Evolutionary conservation across 2,797 vertebrate genomes (phyloP), one percentile per base, ranked within the genome.

Genomic region (Cryptoprocta ferox): DNA sequence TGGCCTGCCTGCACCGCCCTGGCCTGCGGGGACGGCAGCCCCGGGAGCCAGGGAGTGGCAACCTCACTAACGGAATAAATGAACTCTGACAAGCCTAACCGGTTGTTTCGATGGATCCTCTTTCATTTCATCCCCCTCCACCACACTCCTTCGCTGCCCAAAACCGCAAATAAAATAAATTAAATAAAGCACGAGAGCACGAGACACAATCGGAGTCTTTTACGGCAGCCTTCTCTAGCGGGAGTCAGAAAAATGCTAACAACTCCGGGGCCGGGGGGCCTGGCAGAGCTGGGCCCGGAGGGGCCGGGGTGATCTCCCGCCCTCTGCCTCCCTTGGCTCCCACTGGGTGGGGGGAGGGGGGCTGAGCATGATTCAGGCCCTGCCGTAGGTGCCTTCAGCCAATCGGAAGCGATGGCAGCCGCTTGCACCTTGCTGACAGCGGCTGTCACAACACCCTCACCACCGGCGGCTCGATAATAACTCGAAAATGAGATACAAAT

Each of bases 371-470:
- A 82, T 80, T 97, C 97, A 45, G 91, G 1, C 78, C 6, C 91
- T 48, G 32, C 97, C 94, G 94, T 71, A 73, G 97, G 98, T 94
- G 98, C 95, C 98, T 91, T 90, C 91, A 78, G 95, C 97, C 76
- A 59, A 96, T 96, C 68, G 88, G 89, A 97, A 97, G 97, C 92
- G 98, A 94, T 92, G 97, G 96, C 97, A 98, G 98, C 63, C 2
- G 3, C 97, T 91, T 84, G 95, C 90, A 97, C 97, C 98, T 98
- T 80, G 93, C 98, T 96, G 97, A 98, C 98, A 98, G 98, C 95
- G 84, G 96, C 98, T 89, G 85, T 97, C 97, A 97, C 96, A 66
- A 87, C 88, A 97, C 96, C 24, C 91, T 85, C 93, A 79, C 97
- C 70, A 97, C 85, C 26, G 1, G 92, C 8, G 48, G 97, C 96